Evolutionary conservation across 2,113 vertebrate species (phyloP).

Genomic region (Strix aluco): DNA sequence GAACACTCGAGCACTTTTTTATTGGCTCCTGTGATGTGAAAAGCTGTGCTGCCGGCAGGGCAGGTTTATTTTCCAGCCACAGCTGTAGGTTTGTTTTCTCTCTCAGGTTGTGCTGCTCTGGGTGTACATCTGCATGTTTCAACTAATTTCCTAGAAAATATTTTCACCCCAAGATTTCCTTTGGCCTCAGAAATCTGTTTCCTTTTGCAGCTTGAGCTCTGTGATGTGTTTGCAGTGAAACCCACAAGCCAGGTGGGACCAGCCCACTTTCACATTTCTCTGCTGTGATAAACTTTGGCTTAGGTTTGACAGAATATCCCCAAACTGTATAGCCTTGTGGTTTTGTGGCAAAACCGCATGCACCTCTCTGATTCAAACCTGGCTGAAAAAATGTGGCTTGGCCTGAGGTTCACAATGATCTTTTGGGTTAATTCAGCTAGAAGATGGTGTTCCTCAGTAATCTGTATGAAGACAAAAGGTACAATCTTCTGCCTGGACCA

Average conservation of each 20-base stretch:
- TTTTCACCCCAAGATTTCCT: constrained; percentile 14
- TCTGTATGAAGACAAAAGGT: neutral
- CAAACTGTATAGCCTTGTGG: neutral
- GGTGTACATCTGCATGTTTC: constrained; percentile 33
- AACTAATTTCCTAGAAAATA: constrained; percentile 34
- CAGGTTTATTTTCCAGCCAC: constrained; percentile 60
- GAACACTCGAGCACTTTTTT: constrained; percentile 74
- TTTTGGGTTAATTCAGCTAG: neutral
- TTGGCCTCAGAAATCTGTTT: neutral
- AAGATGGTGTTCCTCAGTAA: neutral
- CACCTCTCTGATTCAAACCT: neutral
- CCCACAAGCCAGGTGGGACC: neutral
- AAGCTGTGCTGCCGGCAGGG: constrained; percentile 36
- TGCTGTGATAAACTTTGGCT: neutral
- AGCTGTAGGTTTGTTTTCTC: constrained; percentile 53
- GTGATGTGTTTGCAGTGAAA: neutral
- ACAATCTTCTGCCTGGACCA: neutral
- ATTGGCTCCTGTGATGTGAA: constrained; percentile 68
- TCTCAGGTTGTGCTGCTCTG: neutral
- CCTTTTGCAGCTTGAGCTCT: neutral
- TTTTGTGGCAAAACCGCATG: neutral
- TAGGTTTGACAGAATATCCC: neutral
- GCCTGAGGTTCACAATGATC: neutral
- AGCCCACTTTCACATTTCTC: neutral
- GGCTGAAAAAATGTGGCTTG: neutral